phyloP scores from a whole-genome alignment of 2,113 vertebrate species.

The Prionailurus viverrinus region DNA sequence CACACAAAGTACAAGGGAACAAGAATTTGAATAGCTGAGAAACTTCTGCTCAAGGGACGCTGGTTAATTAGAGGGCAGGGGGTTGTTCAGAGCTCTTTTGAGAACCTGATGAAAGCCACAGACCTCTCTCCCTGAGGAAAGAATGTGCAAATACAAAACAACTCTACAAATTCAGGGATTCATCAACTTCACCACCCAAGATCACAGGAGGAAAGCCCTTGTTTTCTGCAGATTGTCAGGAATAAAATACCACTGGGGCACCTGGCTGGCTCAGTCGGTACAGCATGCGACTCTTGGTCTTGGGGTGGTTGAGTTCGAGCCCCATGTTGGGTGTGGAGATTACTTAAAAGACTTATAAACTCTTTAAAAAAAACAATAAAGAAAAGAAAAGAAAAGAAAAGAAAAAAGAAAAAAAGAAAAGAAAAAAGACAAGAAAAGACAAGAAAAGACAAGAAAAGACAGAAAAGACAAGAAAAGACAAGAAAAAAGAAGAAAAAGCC shows the following conservation, averaged over 20 bases:
- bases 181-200: background rate
- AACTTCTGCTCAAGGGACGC: background rate
- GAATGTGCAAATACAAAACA: background rate
- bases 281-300: background rate
- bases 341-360: background rate
- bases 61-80: background rate
- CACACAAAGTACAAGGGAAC: background rate
- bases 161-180: background rate
- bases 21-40: background rate
- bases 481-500: background rate
- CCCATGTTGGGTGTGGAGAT: background rate
- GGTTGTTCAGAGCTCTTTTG: background rate
- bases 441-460: too few relatives aligned
- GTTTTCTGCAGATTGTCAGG: background rate
- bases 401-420: accelerated
- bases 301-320: background rate
- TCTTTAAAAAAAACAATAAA: background rate
- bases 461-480: too few relatives aligned
- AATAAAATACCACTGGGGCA: background rate
- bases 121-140: background rate
- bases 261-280: background rate
- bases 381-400: background rate
- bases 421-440: too few relatives aligned
- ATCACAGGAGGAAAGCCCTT: accelerated
- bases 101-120: background rate